Evolutionary conservation across 2,113 vertebrate genomes (phyloP).

Genomic region (Psettodes erumei): DNA sequence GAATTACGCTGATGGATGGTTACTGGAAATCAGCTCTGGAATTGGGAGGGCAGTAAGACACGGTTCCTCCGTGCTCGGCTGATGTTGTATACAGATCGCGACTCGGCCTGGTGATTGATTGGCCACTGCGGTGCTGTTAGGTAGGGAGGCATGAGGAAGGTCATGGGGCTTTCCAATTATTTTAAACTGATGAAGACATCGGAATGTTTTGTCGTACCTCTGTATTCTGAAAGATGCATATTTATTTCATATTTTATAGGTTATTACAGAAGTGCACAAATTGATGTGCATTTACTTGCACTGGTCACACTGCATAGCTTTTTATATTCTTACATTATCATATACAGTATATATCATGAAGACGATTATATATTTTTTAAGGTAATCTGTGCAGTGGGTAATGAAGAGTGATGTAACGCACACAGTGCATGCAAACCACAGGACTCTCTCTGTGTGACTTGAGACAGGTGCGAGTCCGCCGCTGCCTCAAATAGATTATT

Average conservation of each 20-base stretch:
- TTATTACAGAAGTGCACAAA: not conserved
- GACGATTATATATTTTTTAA: not conserved
- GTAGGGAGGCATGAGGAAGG: not conserved
- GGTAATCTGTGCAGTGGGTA: not conserved
- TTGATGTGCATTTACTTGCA: not conserved
- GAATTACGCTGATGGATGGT: constrained; percentile 10
- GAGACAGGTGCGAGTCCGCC: constrained; percentile 63
- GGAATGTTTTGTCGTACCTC: not conserved
- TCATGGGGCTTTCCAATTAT: not conserved
- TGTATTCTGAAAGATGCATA: not conserved
- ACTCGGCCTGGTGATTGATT: constrained; percentile 35
- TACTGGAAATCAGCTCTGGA: constrained; percentile 37
- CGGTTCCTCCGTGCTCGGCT: constrained; percentile 26
- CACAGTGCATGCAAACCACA: not conserved
- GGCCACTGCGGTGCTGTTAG: constrained; percentile 31
- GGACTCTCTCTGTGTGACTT: constrained; percentile 25
- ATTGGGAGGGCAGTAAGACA: not conserved
- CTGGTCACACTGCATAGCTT: not conserved
- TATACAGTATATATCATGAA: too few species aligned
- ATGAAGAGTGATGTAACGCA: not conserved
- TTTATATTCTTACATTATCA: not conserved
- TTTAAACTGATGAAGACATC: not conserved
- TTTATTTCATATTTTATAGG: not conserved
- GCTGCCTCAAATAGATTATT: constrained; percentile 65
- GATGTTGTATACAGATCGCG: constrained; percentile 23